Evolutionary conservation across 2,113 vertebrate genomes (phyloP), one percentile per base, ranked within the genome.

Genomic region (Australoheros scitulus): DNA sequence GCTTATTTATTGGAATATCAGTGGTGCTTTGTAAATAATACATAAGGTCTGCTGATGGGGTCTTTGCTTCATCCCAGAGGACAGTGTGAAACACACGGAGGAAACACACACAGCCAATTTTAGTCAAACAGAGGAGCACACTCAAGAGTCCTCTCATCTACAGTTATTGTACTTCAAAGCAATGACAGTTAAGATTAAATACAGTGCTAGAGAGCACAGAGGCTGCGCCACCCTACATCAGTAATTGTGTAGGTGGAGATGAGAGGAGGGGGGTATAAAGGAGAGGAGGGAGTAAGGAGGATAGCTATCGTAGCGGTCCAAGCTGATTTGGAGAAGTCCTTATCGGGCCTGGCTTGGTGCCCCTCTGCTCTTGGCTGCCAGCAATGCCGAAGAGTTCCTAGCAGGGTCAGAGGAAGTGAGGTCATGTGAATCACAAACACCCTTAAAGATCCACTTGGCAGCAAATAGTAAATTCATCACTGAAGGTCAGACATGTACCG

Each of bases 371-470:
- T 84, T 92, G 89, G 92, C 90, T 64, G 76, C 41, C 65, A 80
- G 84, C 90, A 91, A 91, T 15, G 2, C 26, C 2, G 64, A 87
- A 81, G 76, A 77, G 70, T 3, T 43, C 88, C 90, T 92, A 76
- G 78, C 88, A 80, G 90, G 89, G 91, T 93, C 90, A 90, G 58
- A 84, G 89, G 90, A 91, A 91, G 92, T 87, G 92, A 92, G 91
- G 93, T 94, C 94, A 93, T 61, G 86, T 93, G 93, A 91, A 84
- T 94, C 93, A 88, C 75, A 87, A 81, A 86, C 64, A 89, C 91
- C 79, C 88, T 93, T 94, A 94, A 92, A 92, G 85, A 93, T 81
- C 85, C 83, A 88, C 88, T 94, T 92, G 92, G 88, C 92, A 91
- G 90, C 85, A 83, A 93, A 87, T 82, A 60, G 87, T 83, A 80